Conservation (phyloP, 2,888 invertebrate species). For the Adelognathus sp. region DNA sequence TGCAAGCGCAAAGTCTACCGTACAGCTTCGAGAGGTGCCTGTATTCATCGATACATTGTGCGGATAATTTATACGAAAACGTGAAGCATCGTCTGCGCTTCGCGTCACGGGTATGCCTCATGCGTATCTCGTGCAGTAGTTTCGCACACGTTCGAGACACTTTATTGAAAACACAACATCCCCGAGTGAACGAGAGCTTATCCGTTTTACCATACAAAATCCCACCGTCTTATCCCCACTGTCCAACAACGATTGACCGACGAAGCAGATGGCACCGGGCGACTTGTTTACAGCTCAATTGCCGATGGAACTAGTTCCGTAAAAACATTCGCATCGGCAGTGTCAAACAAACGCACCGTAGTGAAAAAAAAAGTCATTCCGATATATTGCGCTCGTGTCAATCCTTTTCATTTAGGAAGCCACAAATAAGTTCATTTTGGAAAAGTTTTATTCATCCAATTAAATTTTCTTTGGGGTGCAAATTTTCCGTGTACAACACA, state of each 20-base stretch:
- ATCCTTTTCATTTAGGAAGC: too few relatives aligned
- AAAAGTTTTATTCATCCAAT: too few relatives aligned
- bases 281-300: slow-evolving; percentile 1
- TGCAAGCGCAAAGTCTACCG: too few relatives aligned
- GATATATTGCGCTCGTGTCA: too few relatives aligned
- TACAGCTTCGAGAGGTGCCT: neutral
- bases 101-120: slow-evolving; percentile 12
- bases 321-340: slow-evolving; percentile 20
- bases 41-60: neutral
- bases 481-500: neutral
- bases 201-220: slow-evolving; percentile 43
- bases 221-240: slow-evolving; percentile 41
- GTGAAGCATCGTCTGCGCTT: neutral
- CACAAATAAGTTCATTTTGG: too few relatives aligned
- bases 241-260: slow-evolving; percentile 16
- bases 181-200: slow-evolving; percentile 28
- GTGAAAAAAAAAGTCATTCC: too few relatives aligned
- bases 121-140: neutral
- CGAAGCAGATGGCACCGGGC: slow-evolving; percentile 6
- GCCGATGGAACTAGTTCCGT: slow-evolving; percentile 8
- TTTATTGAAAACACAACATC: slow-evolving; percentile 10
- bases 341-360: too few relatives aligned
- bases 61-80: neutral
- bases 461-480: too few relatives aligned
- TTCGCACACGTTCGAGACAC: neutral